Evolutionary conservation across 2,797 vertebrate species (phyloP).

Genomic region (Parauchenoglanis punctatus): DNA sequence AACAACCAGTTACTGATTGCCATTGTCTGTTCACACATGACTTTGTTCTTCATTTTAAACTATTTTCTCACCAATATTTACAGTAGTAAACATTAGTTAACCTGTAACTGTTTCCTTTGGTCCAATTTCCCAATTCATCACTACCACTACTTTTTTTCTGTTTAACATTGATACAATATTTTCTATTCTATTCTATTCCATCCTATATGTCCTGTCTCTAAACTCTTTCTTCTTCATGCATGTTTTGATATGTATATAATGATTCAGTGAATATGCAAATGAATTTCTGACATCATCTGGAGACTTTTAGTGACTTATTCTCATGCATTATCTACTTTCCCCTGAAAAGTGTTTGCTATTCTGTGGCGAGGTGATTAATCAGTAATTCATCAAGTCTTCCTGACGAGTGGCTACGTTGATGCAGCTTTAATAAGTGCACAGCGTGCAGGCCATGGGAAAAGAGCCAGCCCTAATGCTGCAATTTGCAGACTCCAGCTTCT

Average conservation of each 20-base stretch:
- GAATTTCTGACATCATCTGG: background rate
- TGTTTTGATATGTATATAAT: background rate
- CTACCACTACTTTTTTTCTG: no score
- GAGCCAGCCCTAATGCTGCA: constrained; percentile 57
- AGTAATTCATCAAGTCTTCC: constrained; percentile 57
- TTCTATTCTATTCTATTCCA: no score
- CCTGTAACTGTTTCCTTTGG: background rate
- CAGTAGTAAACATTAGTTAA: background rate
- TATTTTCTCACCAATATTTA: background rate
- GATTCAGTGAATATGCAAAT: background rate
- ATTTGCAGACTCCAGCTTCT: constrained; percentile 60
- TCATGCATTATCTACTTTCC: background rate
- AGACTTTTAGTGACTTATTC: background rate
- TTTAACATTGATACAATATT: no score
- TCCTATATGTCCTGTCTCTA: no score
- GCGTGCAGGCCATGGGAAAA: constrained; percentile 50
- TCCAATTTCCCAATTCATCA: background rate
- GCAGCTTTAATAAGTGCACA: constrained; percentile 60
- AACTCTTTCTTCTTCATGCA: background rate
- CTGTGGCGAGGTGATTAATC: constrained; percentile 51
- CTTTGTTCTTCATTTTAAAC: background rate
- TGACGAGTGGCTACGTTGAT: constrained; percentile 55
- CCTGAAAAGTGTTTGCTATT: background rate
- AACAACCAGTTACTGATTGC: background rate
- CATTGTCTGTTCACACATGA: background rate